Conservation (phyloP, 92 coral and sea anemone genomes). For the Palythoa heliodiscus region DNA sequence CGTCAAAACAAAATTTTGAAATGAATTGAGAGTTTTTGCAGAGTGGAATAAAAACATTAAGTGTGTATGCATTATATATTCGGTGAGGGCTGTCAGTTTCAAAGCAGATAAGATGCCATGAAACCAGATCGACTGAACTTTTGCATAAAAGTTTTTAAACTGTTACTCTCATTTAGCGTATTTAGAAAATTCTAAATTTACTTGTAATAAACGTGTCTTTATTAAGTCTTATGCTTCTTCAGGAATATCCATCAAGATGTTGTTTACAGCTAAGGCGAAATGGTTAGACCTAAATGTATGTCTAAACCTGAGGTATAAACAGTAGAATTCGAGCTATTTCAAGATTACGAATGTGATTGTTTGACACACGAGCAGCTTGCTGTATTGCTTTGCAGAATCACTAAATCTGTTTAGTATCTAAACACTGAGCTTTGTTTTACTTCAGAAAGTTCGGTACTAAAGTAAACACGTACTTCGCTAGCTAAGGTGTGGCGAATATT, state of each 20-base stretch:
- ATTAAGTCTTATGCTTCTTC: not conserved
- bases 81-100: not conserved
- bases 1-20: constrained; percentile 12
- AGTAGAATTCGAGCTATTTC: not conserved
- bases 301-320: not conserved
- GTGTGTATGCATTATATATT: not conserved
- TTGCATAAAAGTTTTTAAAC: not conserved
- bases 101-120: not conserved
- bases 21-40: not conserved
- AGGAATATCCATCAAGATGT: not conserved
- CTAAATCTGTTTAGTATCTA: constrained; percentile 31
- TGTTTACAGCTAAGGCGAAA: not conserved
- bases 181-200: not conserved
- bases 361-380: constrained; percentile 4
- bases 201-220: not conserved
- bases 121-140: not conserved
- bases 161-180: not conserved
- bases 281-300: not conserved
- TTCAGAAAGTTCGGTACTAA: not conserved
- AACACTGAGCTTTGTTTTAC: not conserved
- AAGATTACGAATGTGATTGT: not conserved
- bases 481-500: constrained; percentile 20
- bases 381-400: not conserved
- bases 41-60: not conserved
- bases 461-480: constrained; percentile 11